Evolutionary conservation across 2,888 invertebrate species (phyloP).

Genomic region (Celastrina argiolus): DNA sequence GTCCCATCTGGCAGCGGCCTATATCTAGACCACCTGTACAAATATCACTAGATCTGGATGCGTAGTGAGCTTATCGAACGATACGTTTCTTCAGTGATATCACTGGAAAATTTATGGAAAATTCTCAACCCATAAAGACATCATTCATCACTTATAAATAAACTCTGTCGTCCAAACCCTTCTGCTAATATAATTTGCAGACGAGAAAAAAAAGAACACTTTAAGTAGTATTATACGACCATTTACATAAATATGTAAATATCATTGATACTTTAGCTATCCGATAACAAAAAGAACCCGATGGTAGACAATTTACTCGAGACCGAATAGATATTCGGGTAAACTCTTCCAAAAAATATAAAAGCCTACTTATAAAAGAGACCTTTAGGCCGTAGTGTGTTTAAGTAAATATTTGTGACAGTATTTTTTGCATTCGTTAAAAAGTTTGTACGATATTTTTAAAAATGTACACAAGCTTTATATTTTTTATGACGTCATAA

Average conservation of each 20-base stretch:
- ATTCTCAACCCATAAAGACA: neutral
- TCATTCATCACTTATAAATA: neutral
- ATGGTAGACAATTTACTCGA: neutral
- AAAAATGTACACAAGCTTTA: neutral
- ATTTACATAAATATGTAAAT: constrained; percentile 8
- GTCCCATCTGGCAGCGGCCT: constrained; percentile 20
- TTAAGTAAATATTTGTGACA: neutral
- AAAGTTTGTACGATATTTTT: neutral
- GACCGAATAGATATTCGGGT: neutral
- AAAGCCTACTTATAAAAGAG: neutral
- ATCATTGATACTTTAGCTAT: constrained; percentile 3
- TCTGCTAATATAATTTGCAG: neutral
- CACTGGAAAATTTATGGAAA: neutral
- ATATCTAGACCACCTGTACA: constrained; percentile 11
- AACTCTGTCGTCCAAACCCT: neutral
- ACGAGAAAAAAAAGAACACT: neutral
- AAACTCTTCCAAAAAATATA: constrained; percentile 3
- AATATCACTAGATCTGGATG: neutral
- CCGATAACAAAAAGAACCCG: neutral
- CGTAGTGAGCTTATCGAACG: neutral
- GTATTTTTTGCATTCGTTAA: neutral
- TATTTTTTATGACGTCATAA: neutral
- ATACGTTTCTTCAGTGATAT: neutral
- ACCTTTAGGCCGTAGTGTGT: neutral
- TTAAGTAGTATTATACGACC: neutral